Evolutionary conservation across 2,888 invertebrate species (phyloP).

Genomic region (Tiliacea citrago): DNA sequence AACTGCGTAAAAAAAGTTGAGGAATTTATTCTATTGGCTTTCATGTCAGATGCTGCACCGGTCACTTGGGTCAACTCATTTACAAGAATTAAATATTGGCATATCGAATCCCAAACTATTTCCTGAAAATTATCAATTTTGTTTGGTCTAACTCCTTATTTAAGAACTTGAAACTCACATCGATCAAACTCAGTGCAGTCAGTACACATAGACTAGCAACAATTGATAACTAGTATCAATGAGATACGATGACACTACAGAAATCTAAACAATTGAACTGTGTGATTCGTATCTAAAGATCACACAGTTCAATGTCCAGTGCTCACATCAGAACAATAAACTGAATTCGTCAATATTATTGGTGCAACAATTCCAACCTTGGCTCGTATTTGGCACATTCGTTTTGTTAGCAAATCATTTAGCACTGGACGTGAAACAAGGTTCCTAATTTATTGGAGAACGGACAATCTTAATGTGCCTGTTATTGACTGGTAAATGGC

Average conservation of each 20-base stretch:
- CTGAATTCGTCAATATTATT: slow-evolving; percentile 57
- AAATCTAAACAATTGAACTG: slow-evolving; percentile 31
- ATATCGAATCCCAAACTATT: not conserved
- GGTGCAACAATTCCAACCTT: slow-evolving; percentile 61
- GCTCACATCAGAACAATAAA: slow-evolving; percentile 46
- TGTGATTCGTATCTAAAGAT: slow-evolving; percentile 35
- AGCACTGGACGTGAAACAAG: slow-evolving; percentile 38
- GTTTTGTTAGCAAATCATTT: slow-evolving; percentile 47
- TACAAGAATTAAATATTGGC: not conserved
- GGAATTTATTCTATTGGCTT: not conserved
- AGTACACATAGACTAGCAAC: not conserved
- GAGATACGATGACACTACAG: not conserved
- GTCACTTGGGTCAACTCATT: not conserved
- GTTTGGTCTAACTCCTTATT: not conserved
- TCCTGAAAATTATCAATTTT: not conserved
- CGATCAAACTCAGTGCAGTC: not conserved
- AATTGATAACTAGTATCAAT: slow-evolving; percentile 1
- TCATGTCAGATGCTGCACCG: not conserved
- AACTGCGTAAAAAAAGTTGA: slow-evolving; percentile 24
- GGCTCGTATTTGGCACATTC: slow-evolving; percentile 50
- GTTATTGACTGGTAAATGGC: slow-evolving; percentile 44
- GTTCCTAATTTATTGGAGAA: slow-evolving; percentile 53
- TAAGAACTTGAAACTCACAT: not conserved
- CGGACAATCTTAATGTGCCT: slow-evolving; percentile 48
- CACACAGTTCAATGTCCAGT: slow-evolving; percentile 37